A percentile compares a stretch with the other conserved stretches of the same genome.
These are phyloP conservation scores for Aspiorhynchus laticeps DNA, from an alignment of 2,113 vertebrate genomes.

Conservation along the genomic window DNA sequence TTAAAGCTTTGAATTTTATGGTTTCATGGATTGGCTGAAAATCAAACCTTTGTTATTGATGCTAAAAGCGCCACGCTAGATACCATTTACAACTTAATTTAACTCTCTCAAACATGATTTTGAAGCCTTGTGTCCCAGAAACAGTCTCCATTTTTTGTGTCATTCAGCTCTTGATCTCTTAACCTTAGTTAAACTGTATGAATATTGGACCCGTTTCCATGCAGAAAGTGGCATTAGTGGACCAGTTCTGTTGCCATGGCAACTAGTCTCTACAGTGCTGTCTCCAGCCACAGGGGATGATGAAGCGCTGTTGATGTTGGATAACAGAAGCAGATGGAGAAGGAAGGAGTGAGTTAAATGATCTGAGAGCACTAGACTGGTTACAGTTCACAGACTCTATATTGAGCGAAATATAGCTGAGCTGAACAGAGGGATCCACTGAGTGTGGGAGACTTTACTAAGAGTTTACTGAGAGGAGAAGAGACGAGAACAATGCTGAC, in stretches of 20 bases:
- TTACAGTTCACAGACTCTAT: conserved; percentile 42
- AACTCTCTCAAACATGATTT: neutral
- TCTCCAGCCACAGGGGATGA: conserved; percentile 13
- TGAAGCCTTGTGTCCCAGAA: neutral
- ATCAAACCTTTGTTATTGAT: neutral
- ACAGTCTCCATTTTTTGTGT: neutral
- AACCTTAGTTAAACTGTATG: conserved; percentile 6
- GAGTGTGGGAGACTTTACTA: conserved; percentile 9
- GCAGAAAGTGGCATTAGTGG: neutral
- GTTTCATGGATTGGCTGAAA: neutral
- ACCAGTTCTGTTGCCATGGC: neutral
- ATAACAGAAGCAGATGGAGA: conserved; percentile 43
- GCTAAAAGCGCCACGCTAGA: neutral
- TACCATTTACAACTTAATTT: neutral
- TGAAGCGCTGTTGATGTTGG: conserved; percentile 49
- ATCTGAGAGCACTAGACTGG: conserved; percentile 34
- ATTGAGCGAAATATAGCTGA: conserved; percentile 29
- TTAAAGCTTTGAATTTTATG: neutral
- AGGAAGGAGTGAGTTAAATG: conserved; percentile 43
- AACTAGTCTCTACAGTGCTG: conserved; percentile 16
- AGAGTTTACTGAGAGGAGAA: conserved; percentile 1
- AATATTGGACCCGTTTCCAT: neutral
- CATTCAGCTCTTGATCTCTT: neutral
- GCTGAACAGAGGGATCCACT: conserved; percentile 30
- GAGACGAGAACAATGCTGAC: neutral